These are phyloP conservation scores for Oxyteleia sp. DNA, from an alignment of 2,888 invertebrate species.

Conservation along the genomic window DNA sequence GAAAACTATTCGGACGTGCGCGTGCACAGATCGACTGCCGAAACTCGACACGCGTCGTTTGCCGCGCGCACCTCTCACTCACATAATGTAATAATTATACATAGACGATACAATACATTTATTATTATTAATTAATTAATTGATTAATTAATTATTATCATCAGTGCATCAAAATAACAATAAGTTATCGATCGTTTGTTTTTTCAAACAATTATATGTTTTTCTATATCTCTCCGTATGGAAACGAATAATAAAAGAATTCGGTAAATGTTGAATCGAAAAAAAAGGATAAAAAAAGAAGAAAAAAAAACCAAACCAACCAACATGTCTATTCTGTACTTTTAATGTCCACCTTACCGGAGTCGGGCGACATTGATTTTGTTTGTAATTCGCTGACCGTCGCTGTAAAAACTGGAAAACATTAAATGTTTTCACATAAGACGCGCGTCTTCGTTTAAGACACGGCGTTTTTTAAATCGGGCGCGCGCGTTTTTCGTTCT, in stretches of 20 bases:
- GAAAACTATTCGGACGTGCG: slow-evolving; percentile 83
- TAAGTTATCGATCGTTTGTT: slow-evolving; percentile 87
- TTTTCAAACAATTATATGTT: slow-evolving; percentile 87
- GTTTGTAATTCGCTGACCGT: slow-evolving; percentile 60
- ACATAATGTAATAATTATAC: slow-evolving; percentile 87
- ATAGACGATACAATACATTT: slow-evolving; percentile 85
- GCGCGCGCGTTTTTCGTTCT: too few relatives aligned
- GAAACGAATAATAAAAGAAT: slow-evolving; percentile 86
- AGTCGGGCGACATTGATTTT: slow-evolving; percentile 52
- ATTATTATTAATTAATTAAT: slow-evolving; percentile 81
- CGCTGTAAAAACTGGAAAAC: too few relatives aligned
- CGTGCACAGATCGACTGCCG: slow-evolving; percentile 82
- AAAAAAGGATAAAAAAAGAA: slow-evolving; percentile 15
- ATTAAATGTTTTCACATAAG: too few relatives aligned
- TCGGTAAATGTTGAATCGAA: slow-evolving; percentile 86
- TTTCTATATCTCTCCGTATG: slow-evolving; percentile 88
- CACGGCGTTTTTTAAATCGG: too few relatives aligned
- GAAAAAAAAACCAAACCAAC: slow-evolving; percentile 1
- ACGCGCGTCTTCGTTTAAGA: too few relatives aligned
- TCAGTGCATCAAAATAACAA: slow-evolving; percentile 87
- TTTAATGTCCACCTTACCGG: slow-evolving; percentile 67
- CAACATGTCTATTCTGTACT: slow-evolving; percentile 54
- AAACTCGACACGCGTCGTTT: slow-evolving; percentile 81
- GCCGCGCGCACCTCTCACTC: slow-evolving; percentile 85
- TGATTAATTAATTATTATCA: slow-evolving; percentile 83